Percentiles rank a stretch among this genome's conserved stretches.
Conservation (phyloP, 2,797 vertebrate species). For the Erethizon dorsatum region DNA sequence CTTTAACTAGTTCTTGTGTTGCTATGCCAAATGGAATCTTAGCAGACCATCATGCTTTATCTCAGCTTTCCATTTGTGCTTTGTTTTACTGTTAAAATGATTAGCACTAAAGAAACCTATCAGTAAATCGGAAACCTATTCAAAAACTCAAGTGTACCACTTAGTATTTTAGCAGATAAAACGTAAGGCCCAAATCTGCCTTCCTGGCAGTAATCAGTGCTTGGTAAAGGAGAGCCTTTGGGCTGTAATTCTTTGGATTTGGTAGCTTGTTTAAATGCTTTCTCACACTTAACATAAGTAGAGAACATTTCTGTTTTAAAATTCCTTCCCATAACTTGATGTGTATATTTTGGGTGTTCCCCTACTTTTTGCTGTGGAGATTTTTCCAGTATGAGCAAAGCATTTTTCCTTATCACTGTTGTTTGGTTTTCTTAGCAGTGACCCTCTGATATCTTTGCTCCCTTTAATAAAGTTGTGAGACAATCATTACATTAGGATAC, state of each 20-base stretch:
- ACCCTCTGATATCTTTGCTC: slow-evolving; percentile 13
- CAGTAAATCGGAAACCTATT: slow-evolving; percentile 80
- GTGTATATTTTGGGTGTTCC: slow-evolving; percentile 77
- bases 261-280: slow-evolving; percentile 49
- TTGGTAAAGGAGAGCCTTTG: background rate
- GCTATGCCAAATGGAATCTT: background rate
- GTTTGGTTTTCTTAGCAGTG: slow-evolving; percentile 30
- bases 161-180: slow-evolving; percentile 72
- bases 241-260: slow-evolving; percentile 28
- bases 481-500: background rate
- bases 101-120: slow-evolving; percentile 74
- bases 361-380: slow-evolving; percentile 26
- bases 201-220: slow-evolving; percentile 74
- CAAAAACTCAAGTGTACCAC: slow-evolving; percentile 79
- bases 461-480: slow-evolving; percentile 27
- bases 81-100: slow-evolving; percentile 79
- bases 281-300: slow-evolving; percentile 58
- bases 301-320: slow-evolving; percentile 65
- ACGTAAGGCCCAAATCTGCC: background rate
- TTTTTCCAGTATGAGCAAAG: background rate
- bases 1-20: slow-evolving; percentile 32
- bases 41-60: slow-evolving; percentile 57
- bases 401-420: slow-evolving; percentile 25
- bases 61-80: slow-evolving; percentile 70
- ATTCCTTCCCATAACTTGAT: slow-evolving; percentile 63